Conservation (phyloP, 2,888 invertebrate species). For the Drosophila mayaguana region DNA sequence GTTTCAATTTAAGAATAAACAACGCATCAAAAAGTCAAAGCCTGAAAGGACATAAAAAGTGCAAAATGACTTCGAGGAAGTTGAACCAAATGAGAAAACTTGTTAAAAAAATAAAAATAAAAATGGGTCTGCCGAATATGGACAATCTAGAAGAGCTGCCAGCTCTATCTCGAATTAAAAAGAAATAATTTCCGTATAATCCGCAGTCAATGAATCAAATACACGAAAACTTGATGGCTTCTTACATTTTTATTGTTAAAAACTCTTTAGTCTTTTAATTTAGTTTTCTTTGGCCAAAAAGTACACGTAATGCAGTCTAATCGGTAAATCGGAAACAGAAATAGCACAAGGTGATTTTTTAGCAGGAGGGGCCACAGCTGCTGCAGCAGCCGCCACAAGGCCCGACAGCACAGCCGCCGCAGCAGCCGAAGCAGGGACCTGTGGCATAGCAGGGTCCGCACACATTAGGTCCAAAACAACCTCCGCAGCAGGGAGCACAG, state of each 20-base stretch:
- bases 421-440: conserved; percentile 47
- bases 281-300: background rate
- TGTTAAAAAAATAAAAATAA: no score
- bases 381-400: conserved; percentile 40
- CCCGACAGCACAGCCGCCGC: conserved; percentile 40
- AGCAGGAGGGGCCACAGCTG: conserved; percentile 51
- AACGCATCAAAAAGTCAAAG: no score
- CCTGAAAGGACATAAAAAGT: no score
- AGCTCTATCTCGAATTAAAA: no score
- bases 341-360: background rate
- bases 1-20: no score
- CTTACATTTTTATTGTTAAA: conserved; percentile 1
- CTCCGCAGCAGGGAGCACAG: conserved; percentile 27
- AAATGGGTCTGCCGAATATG: no score
- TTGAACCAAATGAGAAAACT: no score
- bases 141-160: no score
- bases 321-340: background rate
- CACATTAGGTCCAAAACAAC: conserved; percentile 47
- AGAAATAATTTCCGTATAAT: no score
- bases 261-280: background rate
- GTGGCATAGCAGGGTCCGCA: conserved; percentile 47
- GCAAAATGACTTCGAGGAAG: no score
- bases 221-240: background rate
- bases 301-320: background rate
- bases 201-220: background rate